These are phyloP conservation scores for Monopis laevigella DNA, from an alignment of 2,888 invertebrate genomes.

Conservation along the genomic window DNA sequence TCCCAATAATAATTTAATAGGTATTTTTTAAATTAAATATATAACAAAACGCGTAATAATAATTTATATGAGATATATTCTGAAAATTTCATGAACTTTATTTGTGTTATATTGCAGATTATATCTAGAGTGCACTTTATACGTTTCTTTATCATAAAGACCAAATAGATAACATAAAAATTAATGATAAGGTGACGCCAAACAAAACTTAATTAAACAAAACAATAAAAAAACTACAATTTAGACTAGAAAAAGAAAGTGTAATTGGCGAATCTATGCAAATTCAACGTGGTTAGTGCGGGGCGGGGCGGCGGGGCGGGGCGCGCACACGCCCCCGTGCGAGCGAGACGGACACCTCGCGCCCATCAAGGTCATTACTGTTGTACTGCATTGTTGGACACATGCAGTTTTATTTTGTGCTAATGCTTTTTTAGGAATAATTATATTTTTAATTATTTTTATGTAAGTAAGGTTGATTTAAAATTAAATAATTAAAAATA, in stretches of 20 bases:
- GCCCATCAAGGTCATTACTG: slow-evolving; percentile 42
- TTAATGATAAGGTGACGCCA: neutral
- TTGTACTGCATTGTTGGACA: slow-evolving; percentile 1
- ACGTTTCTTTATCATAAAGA: slow-evolving; percentile 19
- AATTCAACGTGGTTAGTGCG: slow-evolving; percentile 23
- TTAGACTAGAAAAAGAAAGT: slow-evolving; percentile 10
- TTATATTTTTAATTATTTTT: too few relatives aligned
- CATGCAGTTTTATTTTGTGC: too few relatives aligned
- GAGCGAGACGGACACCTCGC: slow-evolving; percentile 19
- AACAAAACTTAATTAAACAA: neutral
- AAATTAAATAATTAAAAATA: too few relatives aligned
- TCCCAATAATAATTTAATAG: too few relatives aligned
- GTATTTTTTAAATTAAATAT: too few relatives aligned
- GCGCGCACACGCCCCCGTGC: slow-evolving; percentile 34
- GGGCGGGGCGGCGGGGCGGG: slow-evolving; percentile 56
- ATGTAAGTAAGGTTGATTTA: too few relatives aligned
- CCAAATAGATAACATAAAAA: neutral
- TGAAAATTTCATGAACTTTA: too few relatives aligned
- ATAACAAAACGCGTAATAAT: too few relatives aligned
- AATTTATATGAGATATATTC: too few relatives aligned
- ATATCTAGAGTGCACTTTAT: too few relatives aligned
- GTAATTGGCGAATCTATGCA: neutral
- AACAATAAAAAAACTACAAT: slow-evolving; percentile 1
- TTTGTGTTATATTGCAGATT: too few relatives aligned
- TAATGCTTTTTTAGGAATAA: too few relatives aligned